These are phyloP conservation scores for Tetragonula clypearis DNA, from an alignment of 1,140 invertebrate species.

Conservation along the genomic window DNA sequence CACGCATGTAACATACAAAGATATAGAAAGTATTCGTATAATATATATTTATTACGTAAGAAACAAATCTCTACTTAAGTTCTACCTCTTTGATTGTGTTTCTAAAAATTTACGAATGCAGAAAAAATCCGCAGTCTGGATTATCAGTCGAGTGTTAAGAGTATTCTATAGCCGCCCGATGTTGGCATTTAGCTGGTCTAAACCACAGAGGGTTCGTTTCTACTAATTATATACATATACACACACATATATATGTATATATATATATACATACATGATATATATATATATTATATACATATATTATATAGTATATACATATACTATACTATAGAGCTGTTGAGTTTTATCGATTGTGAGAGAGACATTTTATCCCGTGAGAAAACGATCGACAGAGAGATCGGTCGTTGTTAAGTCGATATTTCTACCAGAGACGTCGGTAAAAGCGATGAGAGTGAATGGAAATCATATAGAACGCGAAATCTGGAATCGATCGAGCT, in stretches of 20 bases:
- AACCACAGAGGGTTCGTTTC: constrained; percentile 70
- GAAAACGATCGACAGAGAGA: constrained; percentile 28
- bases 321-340: constrained; percentile 51
- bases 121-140: no score
- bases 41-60: no score
- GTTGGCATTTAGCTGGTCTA: constrained; percentile 75
- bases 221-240: constrained; percentile 56
- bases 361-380: constrained; percentile 52
- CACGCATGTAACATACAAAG: no score
- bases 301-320: constrained; percentile 19
- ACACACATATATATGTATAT: constrained; percentile 15
- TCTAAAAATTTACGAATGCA: no score
- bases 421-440: constrained; percentile 62
- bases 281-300: not conserved
- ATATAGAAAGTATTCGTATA: no score
- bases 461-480: not conserved
- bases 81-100: no score
- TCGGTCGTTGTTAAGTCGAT: constrained; percentile 47
- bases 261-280: constrained; percentile 15
- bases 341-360: constrained; percentile 60
- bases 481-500: constrained; percentile 38
- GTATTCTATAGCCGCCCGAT: constrained; percentile 62
- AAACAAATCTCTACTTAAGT: no score
- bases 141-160: constrained; percentile 55
- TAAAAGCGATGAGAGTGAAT: constrained; percentile 23